These are phyloP conservation scores for Beris chalybata DNA, from an alignment of 2,888 invertebrate genomes.

Conservation along the genomic window DNA sequence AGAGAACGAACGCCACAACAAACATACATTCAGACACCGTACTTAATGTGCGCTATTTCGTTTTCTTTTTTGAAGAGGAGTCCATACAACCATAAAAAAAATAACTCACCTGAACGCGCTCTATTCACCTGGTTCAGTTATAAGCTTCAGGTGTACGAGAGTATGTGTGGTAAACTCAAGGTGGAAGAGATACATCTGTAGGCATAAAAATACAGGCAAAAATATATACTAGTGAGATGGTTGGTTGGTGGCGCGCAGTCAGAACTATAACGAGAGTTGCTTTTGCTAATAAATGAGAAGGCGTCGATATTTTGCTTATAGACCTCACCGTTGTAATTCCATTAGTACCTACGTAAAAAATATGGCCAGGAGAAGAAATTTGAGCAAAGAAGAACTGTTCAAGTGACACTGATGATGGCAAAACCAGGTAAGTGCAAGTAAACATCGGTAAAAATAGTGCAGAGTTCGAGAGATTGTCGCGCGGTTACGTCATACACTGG, in stretches of 20 bases:
- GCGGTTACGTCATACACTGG: too few relatives aligned
- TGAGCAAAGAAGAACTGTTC: too few relatives aligned
- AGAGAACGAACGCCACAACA: background rate
- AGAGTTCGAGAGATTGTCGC: too few relatives aligned
- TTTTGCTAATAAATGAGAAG: too few relatives aligned
- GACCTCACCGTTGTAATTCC: too few relatives aligned
- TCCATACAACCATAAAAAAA: conserved; percentile 9
- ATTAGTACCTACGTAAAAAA: too few relatives aligned
- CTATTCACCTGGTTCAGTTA: conserved; percentile 8
- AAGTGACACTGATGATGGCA: too few relatives aligned
- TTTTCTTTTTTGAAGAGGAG: conserved; percentile 15
- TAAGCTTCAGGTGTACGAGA: conserved; percentile 20
- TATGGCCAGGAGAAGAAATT: too few relatives aligned
- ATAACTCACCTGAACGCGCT: background rate
- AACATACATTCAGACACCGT: background rate
- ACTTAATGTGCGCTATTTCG: background rate
- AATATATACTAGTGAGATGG: conserved; percentile 11
- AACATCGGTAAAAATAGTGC: too few relatives aligned
- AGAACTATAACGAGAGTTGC: conserved; percentile 20
- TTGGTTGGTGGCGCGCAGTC: background rate
- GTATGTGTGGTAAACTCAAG: conserved; percentile 13
- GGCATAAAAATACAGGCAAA: background rate
- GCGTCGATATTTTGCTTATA: too few relatives aligned
- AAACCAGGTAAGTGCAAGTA: too few relatives aligned
- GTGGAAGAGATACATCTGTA: conserved; percentile 4